Conservation (phyloP, 2,888 invertebrate genomes). For the Oscheius sp. region DNA sequence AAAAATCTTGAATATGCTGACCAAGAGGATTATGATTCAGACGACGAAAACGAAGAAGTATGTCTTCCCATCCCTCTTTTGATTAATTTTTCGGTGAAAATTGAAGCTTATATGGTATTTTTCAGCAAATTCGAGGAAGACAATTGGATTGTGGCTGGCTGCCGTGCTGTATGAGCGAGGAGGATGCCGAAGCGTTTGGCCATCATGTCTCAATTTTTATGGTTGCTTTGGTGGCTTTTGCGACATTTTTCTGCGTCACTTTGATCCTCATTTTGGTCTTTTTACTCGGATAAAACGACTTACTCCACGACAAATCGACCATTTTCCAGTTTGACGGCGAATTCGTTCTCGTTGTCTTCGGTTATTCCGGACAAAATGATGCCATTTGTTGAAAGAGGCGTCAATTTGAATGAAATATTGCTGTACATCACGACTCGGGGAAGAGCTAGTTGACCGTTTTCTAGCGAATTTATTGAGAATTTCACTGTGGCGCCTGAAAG, state of each 20-base stretch:
- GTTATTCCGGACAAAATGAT: neutral
- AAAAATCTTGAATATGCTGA: slow-evolving; percentile 12
- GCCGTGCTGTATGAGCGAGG: slow-evolving; percentile 59
- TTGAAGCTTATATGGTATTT: neutral
- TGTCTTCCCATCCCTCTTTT: neutral
- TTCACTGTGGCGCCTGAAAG: slow-evolving; percentile 3
- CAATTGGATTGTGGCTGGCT: slow-evolving; percentile 52
- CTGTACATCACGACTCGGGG: slow-evolving; percentile 13
- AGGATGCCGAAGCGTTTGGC: slow-evolving; percentile 54
- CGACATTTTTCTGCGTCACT: slow-evolving; percentile 62
- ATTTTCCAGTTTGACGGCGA: slow-evolving; percentile 32
- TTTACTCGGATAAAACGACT: slow-evolving; percentile 50
- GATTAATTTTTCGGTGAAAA: neutral
- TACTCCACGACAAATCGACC: slow-evolving; percentile 42
- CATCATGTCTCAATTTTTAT: slow-evolving; percentile 62
- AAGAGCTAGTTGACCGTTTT: neutral
- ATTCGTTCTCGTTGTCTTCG: slow-evolving; percentile 9
- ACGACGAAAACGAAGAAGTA: neutral
- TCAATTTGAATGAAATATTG: slow-evolving; percentile 25
- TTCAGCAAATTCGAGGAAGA: slow-evolving; percentile 16
- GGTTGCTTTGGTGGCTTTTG: slow-evolving; percentile 60
- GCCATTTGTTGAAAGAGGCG: slow-evolving; percentile 6
- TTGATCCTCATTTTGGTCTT: slow-evolving; percentile 60
- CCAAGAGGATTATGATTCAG: neutral
- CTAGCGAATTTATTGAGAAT: neutral